Conservation (phyloP, 2,113 vertebrate genomes). For the Nettapus auritus region DNA sequence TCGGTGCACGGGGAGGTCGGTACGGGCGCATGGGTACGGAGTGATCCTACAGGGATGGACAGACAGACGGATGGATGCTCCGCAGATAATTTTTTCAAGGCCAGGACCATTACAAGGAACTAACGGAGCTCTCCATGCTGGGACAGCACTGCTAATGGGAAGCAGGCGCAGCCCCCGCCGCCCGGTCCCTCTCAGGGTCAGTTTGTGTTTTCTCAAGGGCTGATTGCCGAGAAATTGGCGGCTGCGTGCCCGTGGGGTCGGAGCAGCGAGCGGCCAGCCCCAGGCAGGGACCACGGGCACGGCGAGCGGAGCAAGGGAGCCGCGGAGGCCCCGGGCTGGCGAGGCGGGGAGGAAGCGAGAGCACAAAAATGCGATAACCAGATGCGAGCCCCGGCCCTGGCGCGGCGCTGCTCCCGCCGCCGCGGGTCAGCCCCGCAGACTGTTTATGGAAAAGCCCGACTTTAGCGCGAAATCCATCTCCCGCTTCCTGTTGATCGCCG, state of each 20-base stretch:
- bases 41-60: background rate
- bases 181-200: conserved; percentile 30
- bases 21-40: fast-evolving
- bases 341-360: conserved; percentile 28
- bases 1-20: fast-evolving
- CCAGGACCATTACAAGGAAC: background rate
- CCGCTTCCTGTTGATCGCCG: conserved; percentile 70
- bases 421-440: conserved; percentile 61
- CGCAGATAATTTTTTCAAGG: background rate
- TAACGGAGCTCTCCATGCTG: fast-evolving
- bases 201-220: conserved; percentile 53
- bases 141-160: conserved; percentile 37
- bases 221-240: conserved; percentile 66
- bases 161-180: conserved; percentile 14
- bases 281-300: background rate
- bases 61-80: fast-evolving
- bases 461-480: conserved; percentile 74
- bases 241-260: background rate
- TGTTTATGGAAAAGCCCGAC: conserved; percentile 71
- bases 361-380: conserved; percentile 56
- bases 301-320: background rate
- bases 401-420: conserved; percentile 40
- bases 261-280: background rate
- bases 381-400: conserved; percentile 45
- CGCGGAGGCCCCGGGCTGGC: fast-evolving